phyloP scores from a whole-genome alignment of 2,797 vertebrate genomes.

The Octomys mimax region DNA sequence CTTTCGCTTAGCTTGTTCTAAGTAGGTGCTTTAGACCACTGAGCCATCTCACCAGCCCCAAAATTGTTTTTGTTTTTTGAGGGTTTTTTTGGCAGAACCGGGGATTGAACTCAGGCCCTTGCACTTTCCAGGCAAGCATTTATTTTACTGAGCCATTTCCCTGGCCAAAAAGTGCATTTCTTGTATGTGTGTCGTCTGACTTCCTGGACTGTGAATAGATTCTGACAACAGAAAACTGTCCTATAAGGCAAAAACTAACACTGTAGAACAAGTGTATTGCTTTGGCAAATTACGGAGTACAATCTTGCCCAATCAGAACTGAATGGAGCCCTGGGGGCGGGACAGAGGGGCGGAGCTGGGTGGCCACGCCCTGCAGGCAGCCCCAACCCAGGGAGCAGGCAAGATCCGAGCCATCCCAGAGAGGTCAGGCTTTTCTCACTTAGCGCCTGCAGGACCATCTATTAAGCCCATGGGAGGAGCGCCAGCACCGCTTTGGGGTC shows the following conservation, averaged over 20 bases:
- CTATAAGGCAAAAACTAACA: conserved; percentile 21
- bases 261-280: conserved; percentile 1
- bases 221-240: conserved; percentile 27
- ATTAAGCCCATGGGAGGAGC: background rate
- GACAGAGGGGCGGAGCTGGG: background rate
- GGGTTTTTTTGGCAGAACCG: no score
- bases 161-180: no score
- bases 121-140: no score
- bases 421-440: background rate
- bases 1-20: no score
- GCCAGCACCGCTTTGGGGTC: background rate
- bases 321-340: background rate
- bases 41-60: no score
- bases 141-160: no score
- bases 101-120: no score
- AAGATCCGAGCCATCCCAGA: background rate
- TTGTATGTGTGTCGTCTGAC: background rate
- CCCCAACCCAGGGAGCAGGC: background rate
- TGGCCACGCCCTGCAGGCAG: background rate
- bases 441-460: background rate
- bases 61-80: no score
- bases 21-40: no score
- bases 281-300: background rate
- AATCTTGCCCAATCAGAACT: background rate
- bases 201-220: background rate